Conservation (phyloP, 2,888 invertebrate species). For the Calliopum simillimum region DNA sequence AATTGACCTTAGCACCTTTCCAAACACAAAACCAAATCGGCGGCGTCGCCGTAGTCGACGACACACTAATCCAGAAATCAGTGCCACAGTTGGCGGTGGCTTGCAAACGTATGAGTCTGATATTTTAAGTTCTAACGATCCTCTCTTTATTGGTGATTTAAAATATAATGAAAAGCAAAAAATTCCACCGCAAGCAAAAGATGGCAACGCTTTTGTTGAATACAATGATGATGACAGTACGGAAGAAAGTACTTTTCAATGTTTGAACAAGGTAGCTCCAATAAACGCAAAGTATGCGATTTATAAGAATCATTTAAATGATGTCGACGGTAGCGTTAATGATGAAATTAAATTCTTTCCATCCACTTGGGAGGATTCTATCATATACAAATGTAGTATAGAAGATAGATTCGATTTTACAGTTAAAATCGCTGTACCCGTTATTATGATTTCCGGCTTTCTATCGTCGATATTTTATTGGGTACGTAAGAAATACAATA, state of each 20-base stretch:
- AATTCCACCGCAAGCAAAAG: not conserved
- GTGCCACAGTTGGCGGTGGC: slow-evolving; percentile 37
- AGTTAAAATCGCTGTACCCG: slow-evolving; percentile 13
- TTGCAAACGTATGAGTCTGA: slow-evolving; percentile 36
- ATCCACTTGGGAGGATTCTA: slow-evolving; percentile 41
- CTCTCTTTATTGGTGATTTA: slow-evolving; percentile 1
- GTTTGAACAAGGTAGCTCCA: not conserved
- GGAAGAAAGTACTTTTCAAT: slow-evolving; percentile 24
- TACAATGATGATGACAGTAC: not conserved
- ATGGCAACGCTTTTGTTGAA: not conserved
- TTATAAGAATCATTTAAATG: not conserved
- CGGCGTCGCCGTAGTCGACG: slow-evolving; percentile 36
- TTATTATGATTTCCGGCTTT: slow-evolving; percentile 39
- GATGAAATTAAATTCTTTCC: slow-evolving; percentile 39
- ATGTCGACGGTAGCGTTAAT: slow-evolving; percentile 7
- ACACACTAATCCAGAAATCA: slow-evolving; percentile 49
- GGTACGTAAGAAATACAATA: slow-evolving; percentile 50
- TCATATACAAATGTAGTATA: slow-evolving; percentile 27
- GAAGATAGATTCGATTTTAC: slow-evolving; percentile 27
- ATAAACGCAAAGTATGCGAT: not conserved
- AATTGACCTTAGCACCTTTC: slow-evolving; percentile 40
- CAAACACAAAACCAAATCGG: slow-evolving; percentile 31
- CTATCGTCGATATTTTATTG: slow-evolving; percentile 42
- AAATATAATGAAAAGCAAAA: not conserved
- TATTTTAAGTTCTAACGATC: slow-evolving; percentile 29